phyloP scores from a whole-genome alignment of 2,113 vertebrate species.

The Mormyrus lacerda region DNA sequence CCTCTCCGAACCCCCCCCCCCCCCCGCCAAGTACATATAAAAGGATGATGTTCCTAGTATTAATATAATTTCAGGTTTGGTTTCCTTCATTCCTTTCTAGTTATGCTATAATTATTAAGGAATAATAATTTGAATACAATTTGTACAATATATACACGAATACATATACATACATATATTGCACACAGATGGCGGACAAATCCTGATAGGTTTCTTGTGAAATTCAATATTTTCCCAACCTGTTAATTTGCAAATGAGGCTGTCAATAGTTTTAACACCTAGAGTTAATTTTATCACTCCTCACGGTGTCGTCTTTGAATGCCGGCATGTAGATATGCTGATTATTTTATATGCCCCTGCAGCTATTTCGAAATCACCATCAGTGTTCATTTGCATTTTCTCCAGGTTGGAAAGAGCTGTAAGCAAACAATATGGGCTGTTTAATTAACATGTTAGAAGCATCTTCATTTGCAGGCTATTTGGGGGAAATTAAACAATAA shows the following conservation, averaged over 20 bases:
- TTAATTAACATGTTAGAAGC: conserved; percentile 21
- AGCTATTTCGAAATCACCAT: not conserved
- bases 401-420: conserved; percentile 2
- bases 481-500: conserved; percentile 13
- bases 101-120: not conserved
- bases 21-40: not conserved
- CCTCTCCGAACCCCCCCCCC: no score
- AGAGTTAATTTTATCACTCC: not conserved
- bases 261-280: not conserved
- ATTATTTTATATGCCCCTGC: not conserved
- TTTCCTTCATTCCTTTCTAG: not conserved
- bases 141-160: not conserved
- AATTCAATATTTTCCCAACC: not conserved
- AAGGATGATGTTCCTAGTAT: not conserved
- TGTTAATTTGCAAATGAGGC: not conserved
- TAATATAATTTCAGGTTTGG: not conserved
- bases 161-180: not conserved
- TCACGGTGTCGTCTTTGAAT: not conserved
- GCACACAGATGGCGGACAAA: not conserved
- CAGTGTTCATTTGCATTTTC: conserved; percentile 5
- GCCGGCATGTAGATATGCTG: not conserved
- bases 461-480: conserved; percentile 10
- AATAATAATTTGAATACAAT: not conserved
- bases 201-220: not conserved
- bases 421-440: conserved; percentile 15